A percentile compares a stretch with the other conserved stretches of the same genome.
Evolutionary conservation across 2,113 vertebrate genomes (phyloP).

Genomic region (Neogobius melanostomus): DNA sequence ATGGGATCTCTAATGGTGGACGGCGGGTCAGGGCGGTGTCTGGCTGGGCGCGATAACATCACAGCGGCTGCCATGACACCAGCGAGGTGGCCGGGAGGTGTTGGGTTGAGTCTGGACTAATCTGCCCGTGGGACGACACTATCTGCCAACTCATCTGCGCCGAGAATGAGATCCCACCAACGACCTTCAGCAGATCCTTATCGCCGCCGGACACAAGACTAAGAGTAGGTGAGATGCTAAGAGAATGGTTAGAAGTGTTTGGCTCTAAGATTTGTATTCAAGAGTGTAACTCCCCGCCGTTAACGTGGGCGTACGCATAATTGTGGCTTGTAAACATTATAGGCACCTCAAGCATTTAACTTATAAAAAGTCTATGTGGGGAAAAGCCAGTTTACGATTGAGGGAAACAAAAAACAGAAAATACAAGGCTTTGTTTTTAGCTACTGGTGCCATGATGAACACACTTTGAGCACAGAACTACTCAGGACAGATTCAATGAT

Average conservation of each 20-base stretch:
- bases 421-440: no score
- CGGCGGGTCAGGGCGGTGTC: constrained; percentile 57
- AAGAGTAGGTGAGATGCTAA: constrained; percentile 30
- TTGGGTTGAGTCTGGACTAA: constrained; percentile 61
- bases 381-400: no score
- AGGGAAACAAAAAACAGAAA: no score
- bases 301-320: no score
- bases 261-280: not conserved
- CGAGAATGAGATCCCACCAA: constrained; percentile 70
- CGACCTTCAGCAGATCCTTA: constrained; percentile 76
- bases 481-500: no score
- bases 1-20: constrained; percentile 66
- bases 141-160: constrained; percentile 70
- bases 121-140: constrained; percentile 62
- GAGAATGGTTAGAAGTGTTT: not conserved
- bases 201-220: constrained; percentile 39
- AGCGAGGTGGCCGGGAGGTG: constrained; percentile 51
- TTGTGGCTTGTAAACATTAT: no score
- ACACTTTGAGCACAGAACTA: no score
- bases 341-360: no score
- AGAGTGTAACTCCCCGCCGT: not conserved
- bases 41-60: constrained; percentile 67
- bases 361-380: no score
- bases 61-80: constrained; percentile 68
- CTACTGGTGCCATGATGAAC: no score